Percentiles rank a stretch among this genome's conserved stretches.
phyloP scores from a whole-genome alignment of 2,113 vertebrate genomes.

The Lampris incognitus region DNA sequence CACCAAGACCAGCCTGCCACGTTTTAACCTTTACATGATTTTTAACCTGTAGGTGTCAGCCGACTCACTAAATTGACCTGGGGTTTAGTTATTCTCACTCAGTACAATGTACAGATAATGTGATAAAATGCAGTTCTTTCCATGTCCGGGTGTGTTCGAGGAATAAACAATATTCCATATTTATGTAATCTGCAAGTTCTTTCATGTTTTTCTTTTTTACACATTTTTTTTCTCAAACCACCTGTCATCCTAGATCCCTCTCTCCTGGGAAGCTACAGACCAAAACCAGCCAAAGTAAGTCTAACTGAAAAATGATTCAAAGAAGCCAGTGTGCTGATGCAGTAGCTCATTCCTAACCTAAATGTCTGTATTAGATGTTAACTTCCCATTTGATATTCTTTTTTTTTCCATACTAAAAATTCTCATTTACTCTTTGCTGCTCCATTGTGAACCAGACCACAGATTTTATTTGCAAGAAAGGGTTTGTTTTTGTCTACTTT shows the following conservation, averaged over 20 bases:
- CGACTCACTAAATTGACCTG: too few species aligned
- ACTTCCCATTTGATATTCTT: too few species aligned
- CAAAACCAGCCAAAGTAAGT: conserved; percentile 83
- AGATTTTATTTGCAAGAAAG: too few species aligned
- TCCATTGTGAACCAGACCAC: too few species aligned
- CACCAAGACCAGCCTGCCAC: too few species aligned
- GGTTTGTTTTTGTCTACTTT: too few species aligned
- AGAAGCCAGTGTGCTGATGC: neutral
- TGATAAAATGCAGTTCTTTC: neutral
- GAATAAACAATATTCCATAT: neutral
- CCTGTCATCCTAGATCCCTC: conserved; percentile 81
- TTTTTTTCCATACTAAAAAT: too few species aligned
- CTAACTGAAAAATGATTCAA: neutral
- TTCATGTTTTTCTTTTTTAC: conserved; percentile 7
- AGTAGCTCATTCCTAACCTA: neutral
- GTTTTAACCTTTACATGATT: too few species aligned
- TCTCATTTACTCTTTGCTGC: too few species aligned
- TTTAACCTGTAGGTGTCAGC: too few species aligned
- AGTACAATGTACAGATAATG: neutral
- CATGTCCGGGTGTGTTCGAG: neutral
- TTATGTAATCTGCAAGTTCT: neutral
- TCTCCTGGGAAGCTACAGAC: conserved; percentile 82
- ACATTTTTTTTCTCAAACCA: conserved; percentile 3
- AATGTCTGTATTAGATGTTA: too few species aligned
- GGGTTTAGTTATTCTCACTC: too few species aligned